phyloP scores from a whole-genome alignment of 2,113 vertebrate genomes.

The Sus scrofa region DNA sequence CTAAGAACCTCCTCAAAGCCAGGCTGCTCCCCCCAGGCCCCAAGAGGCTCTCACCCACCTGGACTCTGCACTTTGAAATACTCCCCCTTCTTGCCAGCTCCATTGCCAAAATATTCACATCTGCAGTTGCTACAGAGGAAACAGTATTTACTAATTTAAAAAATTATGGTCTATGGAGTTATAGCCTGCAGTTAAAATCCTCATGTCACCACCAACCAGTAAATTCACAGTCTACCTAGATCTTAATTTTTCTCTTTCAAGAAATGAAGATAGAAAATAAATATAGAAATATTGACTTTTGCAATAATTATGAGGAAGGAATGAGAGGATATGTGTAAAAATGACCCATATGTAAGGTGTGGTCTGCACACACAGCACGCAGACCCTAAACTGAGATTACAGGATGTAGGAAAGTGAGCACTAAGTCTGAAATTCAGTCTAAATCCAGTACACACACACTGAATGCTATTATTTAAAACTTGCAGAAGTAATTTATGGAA shows the following conservation, averaged over 20 bases:
- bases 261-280: neutral
- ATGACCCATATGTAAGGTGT: neutral
- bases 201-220: neutral
- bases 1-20: neutral
- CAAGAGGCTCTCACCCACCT: fast-evolving
- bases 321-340: neutral
- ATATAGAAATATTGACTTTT: neutral
- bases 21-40: neutral
- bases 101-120: neutral
- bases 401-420: neutral
- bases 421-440: neutral
- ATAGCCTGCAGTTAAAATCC: neutral
- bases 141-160: neutral
- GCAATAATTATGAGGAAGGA: neutral
- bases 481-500: no score
- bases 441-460: neutral
- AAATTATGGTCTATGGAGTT: neutral
- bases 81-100: neutral
- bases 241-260: neutral
- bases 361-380: neutral
- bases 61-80: neutral
- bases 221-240: neutral
- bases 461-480: neutral
- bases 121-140: neutral
- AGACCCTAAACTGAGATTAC: neutral